phyloP scores from a whole-genome alignment of 2,888 invertebrate species.

The Mylabris sibirica region DNA sequence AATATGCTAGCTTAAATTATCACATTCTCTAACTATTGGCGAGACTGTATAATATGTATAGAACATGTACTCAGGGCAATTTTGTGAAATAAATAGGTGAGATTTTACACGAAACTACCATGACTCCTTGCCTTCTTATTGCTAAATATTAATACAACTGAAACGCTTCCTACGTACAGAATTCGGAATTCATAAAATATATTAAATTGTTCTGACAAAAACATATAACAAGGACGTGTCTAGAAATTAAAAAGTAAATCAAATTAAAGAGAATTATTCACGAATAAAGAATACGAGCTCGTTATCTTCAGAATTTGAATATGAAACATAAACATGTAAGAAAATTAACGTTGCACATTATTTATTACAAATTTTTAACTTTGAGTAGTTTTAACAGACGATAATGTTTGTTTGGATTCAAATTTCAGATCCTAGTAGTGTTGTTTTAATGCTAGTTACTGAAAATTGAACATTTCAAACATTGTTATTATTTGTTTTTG shows the following conservation, averaged over 20 bases:
- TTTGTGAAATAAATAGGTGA: slow-evolving; percentile 6
- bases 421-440: no score
- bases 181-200: not conserved
- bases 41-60: not conserved
- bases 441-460: no score
- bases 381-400: no score
- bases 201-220: not conserved
- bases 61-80: not conserved
- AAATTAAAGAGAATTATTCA: not conserved
- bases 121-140: not conserved
- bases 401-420: no score
- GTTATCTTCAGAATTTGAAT: not conserved
- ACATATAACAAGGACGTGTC: not conserved
- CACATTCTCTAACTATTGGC: not conserved
- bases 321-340: not conserved
- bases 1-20: slow-evolving; percentile 3
- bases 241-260: not conserved
- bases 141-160: not conserved
- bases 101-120: not conserved
- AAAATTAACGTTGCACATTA: not conserved
- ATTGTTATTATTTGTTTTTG: no score
- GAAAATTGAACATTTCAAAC: no score
- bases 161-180: not conserved
- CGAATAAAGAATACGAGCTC: not conserved
- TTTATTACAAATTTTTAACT: not conserved